Conservation (phyloP, 2,888 invertebrate genomes). For the Dione vanillae region DNA sequence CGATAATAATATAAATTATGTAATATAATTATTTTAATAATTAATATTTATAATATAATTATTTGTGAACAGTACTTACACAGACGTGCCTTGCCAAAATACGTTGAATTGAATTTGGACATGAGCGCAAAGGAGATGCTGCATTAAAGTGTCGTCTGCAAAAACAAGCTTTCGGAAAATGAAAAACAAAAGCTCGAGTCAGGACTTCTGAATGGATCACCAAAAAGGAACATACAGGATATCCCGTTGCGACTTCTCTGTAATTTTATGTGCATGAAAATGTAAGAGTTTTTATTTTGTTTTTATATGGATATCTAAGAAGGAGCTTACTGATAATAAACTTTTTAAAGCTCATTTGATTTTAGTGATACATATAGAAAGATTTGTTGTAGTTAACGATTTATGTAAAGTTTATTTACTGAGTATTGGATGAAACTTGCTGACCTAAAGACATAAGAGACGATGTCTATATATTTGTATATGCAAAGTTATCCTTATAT, state of each 20-base stretch:
- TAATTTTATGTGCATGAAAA: slow-evolving; percentile 38
- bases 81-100: slow-evolving; percentile 55
- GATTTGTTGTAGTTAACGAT: neutral
- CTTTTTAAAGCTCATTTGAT: neutral
- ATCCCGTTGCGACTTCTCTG: slow-evolving; percentile 48
- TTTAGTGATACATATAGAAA: slow-evolving; percentile 5
- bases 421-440: no score
- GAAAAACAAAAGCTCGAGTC: slow-evolving; percentile 46
- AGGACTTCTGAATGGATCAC: slow-evolving; percentile 54
- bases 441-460: no score
- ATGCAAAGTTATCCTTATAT: no score
- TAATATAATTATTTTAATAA: no score
- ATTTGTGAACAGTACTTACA: slow-evolving; percentile 48
- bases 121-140: slow-evolving; percentile 61
- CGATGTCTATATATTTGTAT: neutral
- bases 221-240: slow-evolving; percentile 50
- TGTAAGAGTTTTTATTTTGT: slow-evolving; percentile 22
- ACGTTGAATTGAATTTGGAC: slow-evolving; percentile 70
- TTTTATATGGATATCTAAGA: slow-evolving; percentile 9
- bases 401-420: no score
- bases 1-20: no score
- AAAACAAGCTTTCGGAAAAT: slow-evolving; percentile 44
- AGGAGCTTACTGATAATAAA: neutral
- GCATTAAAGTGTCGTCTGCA: slow-evolving; percentile 51
- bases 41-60: slow-evolving; percentile 28